Evolutionary conservation across 2,888 invertebrate genomes (phyloP).

Genomic region (Acleris laterana): DNA sequence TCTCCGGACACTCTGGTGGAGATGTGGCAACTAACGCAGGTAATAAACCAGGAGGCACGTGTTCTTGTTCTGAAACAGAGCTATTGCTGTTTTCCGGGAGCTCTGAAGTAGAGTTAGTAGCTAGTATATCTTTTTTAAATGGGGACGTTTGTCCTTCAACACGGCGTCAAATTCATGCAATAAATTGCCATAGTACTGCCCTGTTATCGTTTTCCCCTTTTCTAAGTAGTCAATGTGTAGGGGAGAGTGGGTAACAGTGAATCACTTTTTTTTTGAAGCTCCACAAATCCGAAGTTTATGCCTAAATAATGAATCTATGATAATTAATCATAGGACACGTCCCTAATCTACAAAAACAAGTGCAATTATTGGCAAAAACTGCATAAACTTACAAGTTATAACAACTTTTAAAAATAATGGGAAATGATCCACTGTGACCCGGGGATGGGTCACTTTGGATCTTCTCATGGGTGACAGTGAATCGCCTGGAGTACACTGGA

Average conservation of each 20-base stretch:
- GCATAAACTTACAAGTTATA: conserved; percentile 20
- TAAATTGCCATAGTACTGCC: too few relatives aligned
- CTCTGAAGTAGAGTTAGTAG: too few relatives aligned
- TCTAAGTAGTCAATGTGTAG: too few relatives aligned
- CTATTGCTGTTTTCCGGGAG: too few relatives aligned
- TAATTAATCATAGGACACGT: background rate
- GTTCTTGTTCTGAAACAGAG: too few relatives aligned
- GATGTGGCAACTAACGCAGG: too few relatives aligned
- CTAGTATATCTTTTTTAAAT: too few relatives aligned
- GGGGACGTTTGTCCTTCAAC: too few relatives aligned
- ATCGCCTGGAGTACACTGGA: conserved; percentile 10
- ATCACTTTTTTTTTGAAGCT: conserved; percentile 21
- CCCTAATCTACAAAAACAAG: conserved; percentile 1
- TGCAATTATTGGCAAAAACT: conserved; percentile 9
- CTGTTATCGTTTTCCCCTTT: too few relatives aligned
- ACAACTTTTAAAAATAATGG: conserved; percentile 20
- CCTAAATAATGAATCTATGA: conserved; percentile 7
- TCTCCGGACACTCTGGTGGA: too few relatives aligned
- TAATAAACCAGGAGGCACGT: too few relatives aligned
- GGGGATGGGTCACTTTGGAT: conserved; percentile 28
- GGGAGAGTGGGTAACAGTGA: conserved; percentile 30
- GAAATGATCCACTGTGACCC: conserved; percentile 35
- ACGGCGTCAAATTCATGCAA: too few relatives aligned
- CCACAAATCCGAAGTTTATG: conserved; percentile 11
- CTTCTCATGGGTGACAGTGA: conserved; percentile 26